phyloP scores from a whole-genome alignment of 2,113 vertebrate genomes.

The Chlorodrepanis virens region DNA sequence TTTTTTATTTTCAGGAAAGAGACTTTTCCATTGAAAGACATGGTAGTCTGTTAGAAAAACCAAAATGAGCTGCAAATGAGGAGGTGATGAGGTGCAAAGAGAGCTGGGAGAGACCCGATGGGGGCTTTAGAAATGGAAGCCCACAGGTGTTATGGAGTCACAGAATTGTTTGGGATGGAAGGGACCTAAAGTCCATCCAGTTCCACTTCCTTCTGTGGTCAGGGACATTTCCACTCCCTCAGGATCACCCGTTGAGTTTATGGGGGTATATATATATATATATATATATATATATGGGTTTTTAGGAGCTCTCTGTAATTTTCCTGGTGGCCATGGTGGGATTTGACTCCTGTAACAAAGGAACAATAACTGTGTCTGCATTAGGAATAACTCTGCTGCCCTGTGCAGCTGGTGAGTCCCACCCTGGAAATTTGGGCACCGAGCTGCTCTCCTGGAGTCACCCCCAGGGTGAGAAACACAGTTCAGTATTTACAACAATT shows the following conservation, averaged over 20 bases:
- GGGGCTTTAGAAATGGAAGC: background rate
- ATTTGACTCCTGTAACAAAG: background rate
- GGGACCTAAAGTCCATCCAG: background rate
- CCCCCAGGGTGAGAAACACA: background rate
- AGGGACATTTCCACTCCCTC: background rate
- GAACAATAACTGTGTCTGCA: background rate
- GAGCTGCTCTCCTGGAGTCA: background rate
- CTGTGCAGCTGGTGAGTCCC: no score
- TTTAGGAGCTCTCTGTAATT: background rate
- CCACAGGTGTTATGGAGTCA: accelerated
- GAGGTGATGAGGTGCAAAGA: background rate
- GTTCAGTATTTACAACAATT: background rate
- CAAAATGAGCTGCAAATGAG: background rate
- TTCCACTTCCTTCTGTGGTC: background rate
- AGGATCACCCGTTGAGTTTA: background rate
- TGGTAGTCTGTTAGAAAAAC: background rate
- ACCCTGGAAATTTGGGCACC: accelerated
- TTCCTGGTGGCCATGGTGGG: background rate
- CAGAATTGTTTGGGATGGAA: background rate
- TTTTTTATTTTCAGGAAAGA: background rate
- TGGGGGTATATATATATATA: no score
- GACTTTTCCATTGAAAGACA: accelerated
- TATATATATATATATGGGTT: no score
- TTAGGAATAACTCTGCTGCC: background rate
- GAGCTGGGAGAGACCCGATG: background rate